Percentiles rank a stretch among this genome's conserved stretches.
Evolutionary conservation across 2,888 invertebrate species (phyloP).

Genomic region (Lasiommata megera): DNA sequence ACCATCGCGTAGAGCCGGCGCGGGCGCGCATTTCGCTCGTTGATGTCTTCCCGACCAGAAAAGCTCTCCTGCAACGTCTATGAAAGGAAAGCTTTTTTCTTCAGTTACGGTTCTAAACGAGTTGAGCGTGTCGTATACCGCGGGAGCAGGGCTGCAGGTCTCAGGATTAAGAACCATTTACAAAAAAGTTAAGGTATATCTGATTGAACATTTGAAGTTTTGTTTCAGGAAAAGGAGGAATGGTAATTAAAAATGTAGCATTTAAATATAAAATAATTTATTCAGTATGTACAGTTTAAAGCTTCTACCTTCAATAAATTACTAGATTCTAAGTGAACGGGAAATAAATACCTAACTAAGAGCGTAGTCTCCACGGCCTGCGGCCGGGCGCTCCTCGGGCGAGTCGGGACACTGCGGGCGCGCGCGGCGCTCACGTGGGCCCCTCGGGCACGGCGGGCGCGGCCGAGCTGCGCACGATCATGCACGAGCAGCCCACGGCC

Average conservation of each 20-base stretch:
- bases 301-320: constrained; percentile 33
- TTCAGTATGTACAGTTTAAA: constrained; percentile 30
- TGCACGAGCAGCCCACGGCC: constrained; percentile 70
- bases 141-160: background rate
- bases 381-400: background rate
- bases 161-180: too few relatives aligned
- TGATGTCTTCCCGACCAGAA: constrained; percentile 10
- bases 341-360: constrained; percentile 26
- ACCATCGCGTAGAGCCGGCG: too few relatives aligned
- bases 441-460: constrained; percentile 35
- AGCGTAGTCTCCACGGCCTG: background rate
- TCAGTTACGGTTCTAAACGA: background rate
- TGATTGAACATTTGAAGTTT: too few relatives aligned
- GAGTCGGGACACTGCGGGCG: constrained; percentile 16
- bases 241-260: background rate
- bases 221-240: background rate
- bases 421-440: constrained; percentile 29
- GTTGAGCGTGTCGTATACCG: background rate
- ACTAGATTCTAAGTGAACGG: constrained; percentile 21
- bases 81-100: background rate
- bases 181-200: too few relatives aligned
- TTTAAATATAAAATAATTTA: constrained; percentile 18
- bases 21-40: background rate
- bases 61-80: too few relatives aligned
- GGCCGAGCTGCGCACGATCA: constrained; percentile 47